Base-by-base conservation (phyloP, 2,113 vertebrate genomes). In the Leptodactylus fuscus region DNA sequence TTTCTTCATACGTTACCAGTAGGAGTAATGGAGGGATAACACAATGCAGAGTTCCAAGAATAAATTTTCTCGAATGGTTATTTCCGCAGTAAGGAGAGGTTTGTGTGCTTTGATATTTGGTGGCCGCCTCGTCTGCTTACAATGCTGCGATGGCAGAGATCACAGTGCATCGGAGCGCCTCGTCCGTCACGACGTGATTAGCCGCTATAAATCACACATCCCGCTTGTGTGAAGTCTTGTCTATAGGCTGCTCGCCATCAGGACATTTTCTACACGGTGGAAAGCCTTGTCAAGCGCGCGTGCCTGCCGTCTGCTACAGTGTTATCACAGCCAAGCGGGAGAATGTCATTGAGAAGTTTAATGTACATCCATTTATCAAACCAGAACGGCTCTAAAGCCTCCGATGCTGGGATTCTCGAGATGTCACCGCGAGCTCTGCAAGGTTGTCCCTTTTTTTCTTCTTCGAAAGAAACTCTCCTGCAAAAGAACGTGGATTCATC, bases 331-430 rank as follows among this genome's bases (percentile, higher is more conserved):
- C 70, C 38, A 24, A 46, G 70, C n/a, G 70, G 18, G 69, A 71
- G 69, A 71, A 71, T 44, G 32, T 41, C 38, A 71, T 71, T 71
- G 69, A 71, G 69, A 38, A 41, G 18, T 70, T 70, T 38, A 70
- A 41, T 71, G 69, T 71, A 71, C 41, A 71, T 71, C 69, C 69
- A 22, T 71, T 71, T 41, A 71, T 71, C 69, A 71, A 71, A 71
- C 32, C 69, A 5, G 15, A n/a, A 44, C 69, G 16, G 7, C 20
- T 22, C 22, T 44, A 71, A 34, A 5, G 46, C 55, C 10, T 60
- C n/a, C 5, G 55, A 60, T 16, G 8, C n/a, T 0, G 55, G 55
- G 55, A 60, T 11, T 11, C n/a, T 2, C n/a, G 7, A 27, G 55
- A 60, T 9, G 55, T 24, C n/a, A 0, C n/a, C 6, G 55, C 0